Evolutionary conservation across 2,113 vertebrate genomes (phyloP).

Genomic region (Thinocorus orbignyianus): DNA sequence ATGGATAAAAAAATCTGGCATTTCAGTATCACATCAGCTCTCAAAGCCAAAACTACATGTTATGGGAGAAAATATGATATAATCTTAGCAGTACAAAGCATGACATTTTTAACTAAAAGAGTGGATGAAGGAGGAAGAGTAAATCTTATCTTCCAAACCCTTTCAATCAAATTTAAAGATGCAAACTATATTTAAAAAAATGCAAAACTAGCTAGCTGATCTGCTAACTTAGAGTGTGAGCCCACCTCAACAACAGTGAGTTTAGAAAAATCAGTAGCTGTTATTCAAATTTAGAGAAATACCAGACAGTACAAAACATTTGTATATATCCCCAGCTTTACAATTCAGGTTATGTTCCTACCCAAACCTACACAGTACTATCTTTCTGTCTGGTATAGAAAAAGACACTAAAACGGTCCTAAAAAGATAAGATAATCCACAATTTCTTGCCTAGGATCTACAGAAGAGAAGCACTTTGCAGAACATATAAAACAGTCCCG

Average conservation of each 20-base stretch:
- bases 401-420: background rate
- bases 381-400: background rate
- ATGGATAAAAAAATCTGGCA: background rate
- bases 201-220: background rate
- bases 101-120: background rate
- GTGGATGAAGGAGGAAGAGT: background rate
- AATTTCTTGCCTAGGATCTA: background rate
- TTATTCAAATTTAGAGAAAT: background rate
- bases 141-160: background rate
- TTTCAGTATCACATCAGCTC: background rate
- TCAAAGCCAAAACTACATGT: background rate
- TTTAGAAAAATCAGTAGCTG: background rate
- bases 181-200: background rate
- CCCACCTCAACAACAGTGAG: accelerated
- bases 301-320: background rate
- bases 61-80: background rate
- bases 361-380: background rate
- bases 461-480: background rate
- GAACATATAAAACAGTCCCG: background rate
- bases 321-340: background rate
- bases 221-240: background rate
- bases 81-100: background rate
- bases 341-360: background rate
- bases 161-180: background rate
- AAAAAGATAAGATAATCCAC: background rate